A percentile compares a stretch with the other conserved stretches of the same genome.
These are phyloP conservation scores for Dendrolimus pini DNA, from an alignment of 2,888 invertebrate genomes.

Conservation along the genomic window DNA sequence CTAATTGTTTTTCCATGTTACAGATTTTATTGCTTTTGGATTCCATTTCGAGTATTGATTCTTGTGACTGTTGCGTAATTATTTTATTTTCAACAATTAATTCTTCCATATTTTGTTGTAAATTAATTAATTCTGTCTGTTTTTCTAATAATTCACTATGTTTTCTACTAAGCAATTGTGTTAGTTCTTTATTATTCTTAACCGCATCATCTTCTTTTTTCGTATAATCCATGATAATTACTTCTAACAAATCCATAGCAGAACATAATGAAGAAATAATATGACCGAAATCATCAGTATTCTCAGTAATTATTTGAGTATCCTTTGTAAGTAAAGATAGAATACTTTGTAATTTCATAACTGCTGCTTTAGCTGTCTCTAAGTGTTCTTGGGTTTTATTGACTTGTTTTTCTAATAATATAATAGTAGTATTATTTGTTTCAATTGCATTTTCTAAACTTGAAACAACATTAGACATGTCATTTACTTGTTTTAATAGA, in stretches of 20 bases:
- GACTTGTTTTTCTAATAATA: conserved; percentile 23
- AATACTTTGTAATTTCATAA: conserved; percentile 31
- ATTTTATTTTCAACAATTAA: conserved; percentile 1
- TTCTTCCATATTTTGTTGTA: neutral
- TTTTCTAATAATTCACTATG: neutral
- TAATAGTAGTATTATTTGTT: conserved; percentile 30
- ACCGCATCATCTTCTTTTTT: conserved; percentile 25
- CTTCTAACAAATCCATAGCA: conserved; percentile 33
- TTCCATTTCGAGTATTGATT: neutral
- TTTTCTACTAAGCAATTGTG: conserved; percentile 12
- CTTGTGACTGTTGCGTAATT: conserved; percentile 9
- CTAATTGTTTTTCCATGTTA: neutral
- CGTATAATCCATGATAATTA: conserved; percentile 22
- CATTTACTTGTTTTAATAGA: conserved; percentile 21
- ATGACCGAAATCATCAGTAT: conserved; percentile 30
- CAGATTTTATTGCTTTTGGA: neutral
- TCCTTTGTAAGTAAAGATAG: conserved; percentile 31
- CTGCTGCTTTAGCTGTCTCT: conserved; percentile 25
- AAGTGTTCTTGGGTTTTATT: conserved; percentile 27
- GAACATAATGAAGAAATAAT: conserved; percentile 29
- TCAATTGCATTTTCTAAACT: conserved; percentile 27
- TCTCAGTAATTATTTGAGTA: conserved; percentile 30
- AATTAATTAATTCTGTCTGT: neutral
- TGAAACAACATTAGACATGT: conserved; percentile 21
- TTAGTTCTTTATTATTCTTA: conserved; percentile 16